Evolutionary conservation across 2,888 invertebrate genomes (phyloP), one percentile per base, ranked within the genome.

Genomic region (Standfussiana lucernea): DNA sequence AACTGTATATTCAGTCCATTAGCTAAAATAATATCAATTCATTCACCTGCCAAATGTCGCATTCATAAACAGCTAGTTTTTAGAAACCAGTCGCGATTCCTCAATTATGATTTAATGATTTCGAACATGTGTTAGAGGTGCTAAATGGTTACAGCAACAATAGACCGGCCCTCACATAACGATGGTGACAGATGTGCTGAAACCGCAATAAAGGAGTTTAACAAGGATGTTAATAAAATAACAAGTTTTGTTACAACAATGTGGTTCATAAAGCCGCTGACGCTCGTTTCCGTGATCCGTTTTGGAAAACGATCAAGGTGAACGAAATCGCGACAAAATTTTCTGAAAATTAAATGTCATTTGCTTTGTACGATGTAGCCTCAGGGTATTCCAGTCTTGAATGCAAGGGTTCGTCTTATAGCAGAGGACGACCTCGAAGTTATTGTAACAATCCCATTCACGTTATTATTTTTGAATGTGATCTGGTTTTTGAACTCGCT

Each of bases 261-360:
- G 10, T 68, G 64, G n/a, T 64, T 62, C 7, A 18, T 64, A 72
- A 59, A 64, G n/a, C 8, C 24, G 28, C 5, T 59, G 28, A 56
- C n/a, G n/a, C 8, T 56, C n/a, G 37, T 70, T 83, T 83, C 68
- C 79, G 61, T 40, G 45, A 50, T 72, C n/a, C 45, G 32, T 24
- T 67, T 68, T 72, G 65, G 18, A 65, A 69, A 69, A 78, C 13
- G 1, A 59, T 45, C 45, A 83, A 81, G 64, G 56, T 35, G 8
- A 56, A 10, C 21, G 18, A 45, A n/a, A n/a, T 64, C 18, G 0
- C n/a, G 40, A 28, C 42, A 3, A 37, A 37, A 28, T 65, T 80
- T 47, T 7, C 50, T 69, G n/a, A 68, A 68, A 21, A 11, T 21
- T 62, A 40, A 50, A 18, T 37, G 24, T 66, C 24, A 67, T 61